Percentiles rank a stretch among this genome's conserved stretches.
Conservation (phyloP, 2,888 invertebrate genomes). For the Aleiodes testaceus region DNA sequence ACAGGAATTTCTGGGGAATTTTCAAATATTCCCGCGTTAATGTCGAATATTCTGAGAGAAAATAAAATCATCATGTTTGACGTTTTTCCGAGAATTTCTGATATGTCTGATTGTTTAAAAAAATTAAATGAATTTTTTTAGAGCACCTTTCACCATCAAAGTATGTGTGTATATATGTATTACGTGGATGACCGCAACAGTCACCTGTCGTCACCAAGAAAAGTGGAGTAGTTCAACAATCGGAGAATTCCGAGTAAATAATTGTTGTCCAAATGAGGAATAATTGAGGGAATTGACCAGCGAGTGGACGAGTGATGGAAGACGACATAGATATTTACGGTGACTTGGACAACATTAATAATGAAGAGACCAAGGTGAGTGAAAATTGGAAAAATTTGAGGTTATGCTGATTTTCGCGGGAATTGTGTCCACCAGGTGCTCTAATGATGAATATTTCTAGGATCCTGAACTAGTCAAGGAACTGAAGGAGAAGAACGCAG, state of each 20-base stretch:
- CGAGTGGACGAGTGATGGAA: slow-evolving; percentile 34
- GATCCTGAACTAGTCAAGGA: slow-evolving; percentile 57
- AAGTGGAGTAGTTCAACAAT: background rate
- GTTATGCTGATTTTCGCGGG: slow-evolving; percentile 49
- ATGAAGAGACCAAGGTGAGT: slow-evolving; percentile 46
- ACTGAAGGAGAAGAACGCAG: slow-evolving; percentile 58
- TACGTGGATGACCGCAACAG: too few relatives aligned
- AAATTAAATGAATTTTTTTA: too few relatives aligned
- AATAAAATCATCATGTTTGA: too few relatives aligned
- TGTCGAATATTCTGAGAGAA: too few relatives aligned
- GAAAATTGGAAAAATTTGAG: slow-evolving; percentile 46
- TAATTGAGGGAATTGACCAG: background rate
- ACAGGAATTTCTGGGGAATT: too few relatives aligned
- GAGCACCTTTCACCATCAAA: too few relatives aligned
- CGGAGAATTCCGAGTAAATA: slow-evolving; percentile 21
- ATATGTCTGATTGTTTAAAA: too few relatives aligned
- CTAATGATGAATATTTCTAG: slow-evolving; percentile 54
- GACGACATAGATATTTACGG: slow-evolving; percentile 71
- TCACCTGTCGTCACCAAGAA: too few relatives aligned
- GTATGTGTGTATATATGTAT: too few relatives aligned
- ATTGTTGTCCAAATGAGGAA: slow-evolving; percentile 7
- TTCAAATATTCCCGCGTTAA: too few relatives aligned
- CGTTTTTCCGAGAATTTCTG: too few relatives aligned
- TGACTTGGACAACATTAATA: slow-evolving; percentile 65
- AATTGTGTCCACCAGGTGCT: slow-evolving; percentile 34